These are phyloP conservation scores for Thalassaphorura encarpata DNA, from an alignment of 1,140 invertebrate species.

Conservation along the genomic window DNA sequence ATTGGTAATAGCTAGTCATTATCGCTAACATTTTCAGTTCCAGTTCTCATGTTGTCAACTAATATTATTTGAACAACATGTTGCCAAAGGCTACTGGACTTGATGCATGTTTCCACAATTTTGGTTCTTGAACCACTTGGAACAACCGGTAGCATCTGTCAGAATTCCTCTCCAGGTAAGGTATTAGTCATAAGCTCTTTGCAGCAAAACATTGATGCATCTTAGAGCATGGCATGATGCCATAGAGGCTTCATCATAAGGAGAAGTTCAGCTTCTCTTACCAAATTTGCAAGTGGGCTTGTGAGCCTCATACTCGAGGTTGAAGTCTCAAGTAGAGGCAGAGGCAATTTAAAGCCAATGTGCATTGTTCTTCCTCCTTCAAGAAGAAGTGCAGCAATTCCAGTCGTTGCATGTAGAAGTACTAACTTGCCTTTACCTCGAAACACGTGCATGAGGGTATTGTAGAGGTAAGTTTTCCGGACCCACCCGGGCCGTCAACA, in stretches of 20 bases:
- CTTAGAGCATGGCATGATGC: background rate
- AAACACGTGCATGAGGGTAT: background rate
- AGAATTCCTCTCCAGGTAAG: slow-evolving; percentile 27
- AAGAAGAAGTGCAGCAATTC: slow-evolving; percentile 7
- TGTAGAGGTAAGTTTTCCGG: slow-evolving; percentile 20
- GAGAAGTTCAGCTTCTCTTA: slow-evolving; percentile 8
- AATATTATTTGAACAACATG: background rate
- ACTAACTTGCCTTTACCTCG: background rate
- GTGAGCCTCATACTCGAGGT: background rate
- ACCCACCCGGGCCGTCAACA: slow-evolving; percentile 9
- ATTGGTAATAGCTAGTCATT: slow-evolving; percentile 6
- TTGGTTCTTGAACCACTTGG: background rate
- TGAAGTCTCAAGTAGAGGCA: background rate
- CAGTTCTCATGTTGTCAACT: slow-evolving; percentile 11
- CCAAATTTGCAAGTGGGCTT: background rate
- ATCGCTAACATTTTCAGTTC: background rate
- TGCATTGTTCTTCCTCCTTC: slow-evolving; percentile 22
- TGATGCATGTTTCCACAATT: slow-evolving; percentile 13
- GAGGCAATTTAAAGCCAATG: slow-evolving; percentile 16
- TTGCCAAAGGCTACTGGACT: background rate
- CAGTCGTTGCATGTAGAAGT: slow-evolving; percentile 26
- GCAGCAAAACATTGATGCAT: slow-evolving; percentile 2
- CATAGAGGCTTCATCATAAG: slow-evolving; percentile 20
- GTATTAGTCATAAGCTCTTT: too few relatives aligned
- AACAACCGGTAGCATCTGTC: slow-evolving; percentile 26